Percentiles rank a stretch among this genome's conserved stretches.
Conservation (phyloP, 2,113 vertebrate species). For the Apistogramma diplotaenia region DNA sequence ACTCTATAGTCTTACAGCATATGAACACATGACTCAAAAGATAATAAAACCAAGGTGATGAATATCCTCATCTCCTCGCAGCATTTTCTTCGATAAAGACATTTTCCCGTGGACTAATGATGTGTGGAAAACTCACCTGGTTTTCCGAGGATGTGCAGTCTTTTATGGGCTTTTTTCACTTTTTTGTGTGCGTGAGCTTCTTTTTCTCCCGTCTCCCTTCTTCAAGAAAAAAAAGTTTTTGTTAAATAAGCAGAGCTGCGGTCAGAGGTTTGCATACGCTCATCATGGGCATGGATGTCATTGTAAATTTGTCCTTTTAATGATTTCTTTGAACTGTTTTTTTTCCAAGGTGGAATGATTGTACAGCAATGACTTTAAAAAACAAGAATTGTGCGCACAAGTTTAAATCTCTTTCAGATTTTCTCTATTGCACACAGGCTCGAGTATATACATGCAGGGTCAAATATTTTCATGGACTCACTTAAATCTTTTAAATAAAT, state of each 20-base stretch:
- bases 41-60: conserved; percentile 46
- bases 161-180: not conserved
- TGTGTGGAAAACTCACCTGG: conserved; percentile 35
- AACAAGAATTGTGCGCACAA: not conserved
- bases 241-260: not conserved
- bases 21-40: conserved; percentile 19
- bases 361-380: not conserved
- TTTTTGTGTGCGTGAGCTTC: not conserved
- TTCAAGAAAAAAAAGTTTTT: not conserved
- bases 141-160: conserved; percentile 9
- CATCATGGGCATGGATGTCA: not conserved
- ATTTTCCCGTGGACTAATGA: conserved; percentile 35
- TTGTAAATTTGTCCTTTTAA: not conserved
- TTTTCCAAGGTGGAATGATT: not conserved
- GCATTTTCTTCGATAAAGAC: conserved; percentile 29
- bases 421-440: no score
- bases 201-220: not conserved
- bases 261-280: not conserved
- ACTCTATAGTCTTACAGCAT: conserved; percentile 4
- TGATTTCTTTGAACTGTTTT: not conserved
- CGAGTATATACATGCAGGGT: not conserved
- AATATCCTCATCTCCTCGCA: conserved; percentile 26
- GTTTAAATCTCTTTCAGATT: no score
- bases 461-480: not conserved
- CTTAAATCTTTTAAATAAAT: not conserved